Percentiles rank a stretch among this genome's conserved stretches.
Evolutionary conservation across 2,888 invertebrate genomes (phyloP).

Genomic region (Blastobasis adustella): DNA sequence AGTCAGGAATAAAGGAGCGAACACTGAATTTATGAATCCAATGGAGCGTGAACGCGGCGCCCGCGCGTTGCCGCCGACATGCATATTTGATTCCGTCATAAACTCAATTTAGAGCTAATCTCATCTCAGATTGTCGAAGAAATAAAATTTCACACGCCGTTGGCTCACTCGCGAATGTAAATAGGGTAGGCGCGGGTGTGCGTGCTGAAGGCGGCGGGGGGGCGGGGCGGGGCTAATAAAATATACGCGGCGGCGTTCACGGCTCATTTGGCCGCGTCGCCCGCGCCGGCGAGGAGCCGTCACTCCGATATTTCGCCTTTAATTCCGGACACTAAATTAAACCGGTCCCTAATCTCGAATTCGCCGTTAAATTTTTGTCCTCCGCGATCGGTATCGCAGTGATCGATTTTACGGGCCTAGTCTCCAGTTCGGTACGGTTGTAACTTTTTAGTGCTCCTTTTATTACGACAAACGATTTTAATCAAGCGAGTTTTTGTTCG

Average conservation of each 20-base stretch:
- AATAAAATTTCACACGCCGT: conserved; percentile 71
- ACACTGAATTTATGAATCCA: conserved; percentile 49
- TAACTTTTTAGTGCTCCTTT: conserved; percentile 71
- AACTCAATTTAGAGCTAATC: conserved; percentile 74
- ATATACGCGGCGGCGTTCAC: conserved; percentile 51
- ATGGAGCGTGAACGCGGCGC: conserved; percentile 48
- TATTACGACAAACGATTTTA: conserved; percentile 75
- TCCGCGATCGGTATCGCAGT: conserved; percentile 57
- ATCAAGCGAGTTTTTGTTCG: conserved; percentile 72
- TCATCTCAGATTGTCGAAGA: conserved; percentile 71
- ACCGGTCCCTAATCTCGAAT: conserved; percentile 41
- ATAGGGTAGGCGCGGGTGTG: conserved; percentile 38
- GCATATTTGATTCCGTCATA: conserved; percentile 70
- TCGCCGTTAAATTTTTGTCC: conserved; percentile 62
- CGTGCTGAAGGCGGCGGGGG: conserved; percentile 9
- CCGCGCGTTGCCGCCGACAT: conserved; percentile 25
- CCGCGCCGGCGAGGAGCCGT: conserved; percentile 32
- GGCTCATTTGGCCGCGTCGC: conserved; percentile 50
- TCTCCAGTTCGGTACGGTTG: conserved; percentile 59
- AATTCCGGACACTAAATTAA: conserved; percentile 51
- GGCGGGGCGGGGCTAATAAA: conserved; percentile 38
- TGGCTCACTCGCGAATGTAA: conserved; percentile 59
- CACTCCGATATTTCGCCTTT: conserved; percentile 54
- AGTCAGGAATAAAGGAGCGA: conserved; percentile 47
- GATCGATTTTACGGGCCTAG: conserved; percentile 71